These are phyloP conservation scores for Lepus europaeus DNA, from an alignment of 2,113 vertebrate genomes.

Conservation along the genomic window DNA sequence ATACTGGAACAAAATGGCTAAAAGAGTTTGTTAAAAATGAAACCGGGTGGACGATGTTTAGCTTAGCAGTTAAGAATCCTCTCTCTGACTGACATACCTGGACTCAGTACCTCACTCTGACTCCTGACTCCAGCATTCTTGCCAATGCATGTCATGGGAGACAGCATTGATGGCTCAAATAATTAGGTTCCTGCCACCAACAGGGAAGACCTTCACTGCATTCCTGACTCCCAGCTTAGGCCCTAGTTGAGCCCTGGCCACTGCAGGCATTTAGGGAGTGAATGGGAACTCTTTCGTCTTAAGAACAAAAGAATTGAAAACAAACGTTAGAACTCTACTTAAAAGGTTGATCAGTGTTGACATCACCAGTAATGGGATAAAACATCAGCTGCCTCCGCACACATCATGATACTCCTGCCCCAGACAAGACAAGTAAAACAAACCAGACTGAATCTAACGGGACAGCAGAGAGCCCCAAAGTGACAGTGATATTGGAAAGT, in stretches of 20 bases:
- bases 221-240: too few relatives aligned
- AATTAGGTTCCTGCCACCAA: too few relatives aligned
- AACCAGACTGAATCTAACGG: background rate
- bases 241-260: too few relatives aligned
- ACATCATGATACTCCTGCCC: background rate
- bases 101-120: too few relatives aligned
- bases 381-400: background rate
- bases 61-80: too few relatives aligned
- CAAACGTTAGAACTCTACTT: background rate
- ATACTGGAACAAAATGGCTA: background rate
- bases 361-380: background rate
- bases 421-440: background rate
- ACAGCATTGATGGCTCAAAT: too few relatives aligned
- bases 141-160: too few relatives aligned
- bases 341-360: background rate
- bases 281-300: background rate
- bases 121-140: too few relatives aligned
- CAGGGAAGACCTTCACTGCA: too few relatives aligned
- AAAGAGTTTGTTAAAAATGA: background rate
- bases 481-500: background rate
- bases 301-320: background rate
- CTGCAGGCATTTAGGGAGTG: too few relatives aligned
- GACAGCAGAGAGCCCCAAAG: background rate
- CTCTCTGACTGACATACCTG: too few relatives aligned
- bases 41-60: background rate